Base-by-base conservation (phyloP, 2,113 vertebrate genomes). In the Hemibagrus wyckioides region DNA sequence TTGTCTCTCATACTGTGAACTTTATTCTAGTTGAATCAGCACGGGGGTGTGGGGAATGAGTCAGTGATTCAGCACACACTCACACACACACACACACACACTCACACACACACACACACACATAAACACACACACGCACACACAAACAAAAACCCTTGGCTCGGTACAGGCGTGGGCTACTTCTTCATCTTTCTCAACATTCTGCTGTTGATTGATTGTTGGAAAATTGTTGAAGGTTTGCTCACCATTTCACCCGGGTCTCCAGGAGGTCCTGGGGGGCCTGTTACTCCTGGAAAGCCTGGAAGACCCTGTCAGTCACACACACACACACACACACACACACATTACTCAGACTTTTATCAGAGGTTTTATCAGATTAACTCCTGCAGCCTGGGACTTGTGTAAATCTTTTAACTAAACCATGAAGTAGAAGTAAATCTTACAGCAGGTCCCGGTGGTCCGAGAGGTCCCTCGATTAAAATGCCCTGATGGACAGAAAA, bases 241-340 rank as follows among this genome's bases (percentile, higher is more conserved):
- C 94, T 92, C 92, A 99, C 97, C 95, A 90, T 80, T 65, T 95
- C 95, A 48, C 97, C 97, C 0, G 94, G 95, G 90, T 98, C 97
- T 86, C 97, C 97, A 0, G 92, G 91, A n/a, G 95, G 96, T 89
- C 97, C 97, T 80, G 94, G 91, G 52, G 97, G 92, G 10, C 95
- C 95, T 21, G 77, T 89, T 86, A 94, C 92, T 85, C 95, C 95
- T 76, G 91, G 91, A 90, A 92, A 88, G 13, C 95, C 95, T 39
- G 89, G 39, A 17, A 93, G 89, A n/a, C 96, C 95, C 95, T 96
- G 81, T 11, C 23, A 80, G 90, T 59, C 33, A 91, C 75, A 90
- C 57, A 85, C 25, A 87, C 79, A 87, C 50, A 21, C 79, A 87
- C 50, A 21, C 48, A 80, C 28, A 79, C n/a, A 77, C 25, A 77